A percentile compares a stretch with the other conserved stretches of the same genome.
phyloP scores from a whole-genome alignment of 2,113 vertebrate genomes.

The Melozone crissalis region DNA sequence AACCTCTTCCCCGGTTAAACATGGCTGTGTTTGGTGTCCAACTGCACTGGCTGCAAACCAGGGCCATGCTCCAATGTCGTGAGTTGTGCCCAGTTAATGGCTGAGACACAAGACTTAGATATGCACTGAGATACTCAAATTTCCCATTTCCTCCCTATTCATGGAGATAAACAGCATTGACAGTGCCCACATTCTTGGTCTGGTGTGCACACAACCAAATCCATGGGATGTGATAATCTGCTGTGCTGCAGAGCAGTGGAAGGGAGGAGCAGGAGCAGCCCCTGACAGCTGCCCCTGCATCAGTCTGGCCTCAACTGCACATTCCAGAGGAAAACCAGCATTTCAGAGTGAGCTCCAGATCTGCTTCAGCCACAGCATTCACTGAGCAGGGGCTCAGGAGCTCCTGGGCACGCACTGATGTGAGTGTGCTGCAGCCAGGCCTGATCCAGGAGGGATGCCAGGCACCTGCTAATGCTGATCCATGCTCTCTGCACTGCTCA shows the following conservation, averaged over 20 bases:
- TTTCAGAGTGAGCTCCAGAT: rapidly evolving
- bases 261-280: not conserved
- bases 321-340: rapidly evolving
- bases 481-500: not conserved
- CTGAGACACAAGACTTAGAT: not conserved
- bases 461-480: not conserved
- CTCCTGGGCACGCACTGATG: not conserved
- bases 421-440: not conserved
- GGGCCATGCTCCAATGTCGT: rapidly evolving
- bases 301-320: not conserved
- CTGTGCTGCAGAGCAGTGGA: not conserved
- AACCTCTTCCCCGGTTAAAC: not conserved
- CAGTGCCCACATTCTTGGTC: rapidly evolving
- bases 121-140: not conserved
- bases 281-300: not conserved
- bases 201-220: not conserved
- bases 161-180: not conserved
- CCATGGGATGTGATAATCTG: not conserved
- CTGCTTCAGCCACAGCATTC: not conserved
- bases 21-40: not conserved
- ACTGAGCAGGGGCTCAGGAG: not conserved
- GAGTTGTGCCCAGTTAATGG: not conserved
- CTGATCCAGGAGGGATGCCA: not conserved
- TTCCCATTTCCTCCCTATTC: not conserved
- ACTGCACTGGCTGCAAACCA: not conserved